Percentiles rank a stretch among this genome's conserved stretches.
These are phyloP conservation scores for Argyra leucocephala DNA, from an alignment of 2,888 invertebrate species.

Conservation along the genomic window DNA sequence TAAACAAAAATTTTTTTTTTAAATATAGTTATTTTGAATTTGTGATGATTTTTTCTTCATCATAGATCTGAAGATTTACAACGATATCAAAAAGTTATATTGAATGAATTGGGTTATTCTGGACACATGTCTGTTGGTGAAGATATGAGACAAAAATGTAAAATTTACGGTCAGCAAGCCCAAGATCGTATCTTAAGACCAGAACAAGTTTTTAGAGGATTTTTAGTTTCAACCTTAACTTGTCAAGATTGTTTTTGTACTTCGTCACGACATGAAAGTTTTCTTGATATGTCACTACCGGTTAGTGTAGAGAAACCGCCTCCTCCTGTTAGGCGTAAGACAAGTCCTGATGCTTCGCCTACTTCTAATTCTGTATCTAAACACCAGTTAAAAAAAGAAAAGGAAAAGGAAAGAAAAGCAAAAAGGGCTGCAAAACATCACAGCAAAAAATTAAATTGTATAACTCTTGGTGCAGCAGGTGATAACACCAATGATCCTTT, in stretches of 20 bases:
- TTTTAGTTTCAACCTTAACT: slow-evolving; percentile 76
- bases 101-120: slow-evolving; percentile 64
- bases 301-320: slow-evolving; percentile 67
- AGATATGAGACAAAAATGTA: slow-evolving; percentile 64
- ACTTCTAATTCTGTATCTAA: slow-evolving; percentile 41
- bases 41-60: background rate
- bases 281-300: slow-evolving; percentile 89
- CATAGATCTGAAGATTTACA: slow-evolving; percentile 59
- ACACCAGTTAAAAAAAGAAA: slow-evolving; percentile 52
- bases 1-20: slow-evolving; percentile 29
- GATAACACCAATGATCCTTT: slow-evolving; percentile 18
- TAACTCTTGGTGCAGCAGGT: slow-evolving; percentile 23
- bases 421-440: slow-evolving; percentile 36
- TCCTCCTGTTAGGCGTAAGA: slow-evolving; percentile 53
- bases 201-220: slow-evolving; percentile 90
- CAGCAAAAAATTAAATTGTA: slow-evolving; percentile 28
- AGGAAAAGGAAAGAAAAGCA: slow-evolving; percentile 46
- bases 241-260: slow-evolving; percentile 83
- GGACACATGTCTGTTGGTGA: slow-evolving; percentile 69
- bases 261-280: slow-evolving; percentile 81
- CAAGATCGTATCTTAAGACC: slow-evolving; percentile 66
- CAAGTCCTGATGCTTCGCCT: slow-evolving; percentile 35
- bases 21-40: slow-evolving; percentile 21
- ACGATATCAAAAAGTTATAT: slow-evolving; percentile 72
- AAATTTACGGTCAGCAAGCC: slow-evolving; percentile 74